Evolutionary conservation across 2,113 vertebrate genomes (phyloP), one percentile per base, ranked within the genome.

Genomic region (Eira barbara): DNA sequence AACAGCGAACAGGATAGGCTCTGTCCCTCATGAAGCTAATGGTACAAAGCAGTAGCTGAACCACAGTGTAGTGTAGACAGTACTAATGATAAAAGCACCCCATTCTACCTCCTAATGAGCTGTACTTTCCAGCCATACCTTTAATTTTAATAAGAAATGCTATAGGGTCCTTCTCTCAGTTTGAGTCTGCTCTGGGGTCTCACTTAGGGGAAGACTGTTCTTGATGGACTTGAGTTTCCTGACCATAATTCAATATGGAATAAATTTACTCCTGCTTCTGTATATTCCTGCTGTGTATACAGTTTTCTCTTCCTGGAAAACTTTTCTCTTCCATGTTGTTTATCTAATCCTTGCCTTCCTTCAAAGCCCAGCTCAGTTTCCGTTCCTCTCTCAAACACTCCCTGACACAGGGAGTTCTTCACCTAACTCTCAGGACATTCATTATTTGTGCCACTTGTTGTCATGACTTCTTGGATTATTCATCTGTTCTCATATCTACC

Each of bases 271-370:
- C 36, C 13, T 39, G 21, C 14, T 55, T 87, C 81, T 91, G 18
- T 63, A 27, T 45, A 55, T 76, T 67, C 25, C 55, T 83, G 69
- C n/a, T 55, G 29, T 79, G 14, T 74, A 65, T 65, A 79, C 21
- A 52, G 65, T 65, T 93, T 91, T 25, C 31, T 45, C 25, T 45
- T 86, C 20, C 31, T 74, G 79, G 34, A 85, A 88, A 57, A 52
- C 6, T 57, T 92, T 76, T 61, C n/a, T 57, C n/a, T 91, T 93
- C 15, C 18, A 42, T 36, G 29, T 92, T 78, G 11, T 83, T 95
- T 89, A 73, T 31, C 17, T 85, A 89, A 67, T 89, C 79, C 39
- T 92, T 95, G 29, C 69, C 47, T 95, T 74, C 34, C 34, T 96
- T 47, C 42, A 76, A 89, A 89, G 49, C 8, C 25, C 12, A 92